Conservation (phyloP, 92 coral and sea anemone genomes). For the Porites rus region DNA sequence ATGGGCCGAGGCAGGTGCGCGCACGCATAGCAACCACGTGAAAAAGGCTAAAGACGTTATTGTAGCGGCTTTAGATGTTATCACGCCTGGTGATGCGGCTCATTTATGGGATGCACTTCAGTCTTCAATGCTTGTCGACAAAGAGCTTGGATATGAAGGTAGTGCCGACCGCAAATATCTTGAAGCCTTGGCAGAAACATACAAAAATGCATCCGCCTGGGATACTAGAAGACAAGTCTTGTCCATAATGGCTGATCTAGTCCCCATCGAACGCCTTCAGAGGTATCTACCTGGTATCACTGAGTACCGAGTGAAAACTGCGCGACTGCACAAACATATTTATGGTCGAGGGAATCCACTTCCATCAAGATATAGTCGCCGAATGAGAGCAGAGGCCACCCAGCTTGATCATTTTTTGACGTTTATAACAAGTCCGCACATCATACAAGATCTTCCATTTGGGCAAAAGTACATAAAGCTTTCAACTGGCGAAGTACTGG, state of each 20-base stretch:
- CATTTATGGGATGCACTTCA: conserved; percentile 20
- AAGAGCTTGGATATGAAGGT: conserved; percentile 31
- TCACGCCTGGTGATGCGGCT: no score
- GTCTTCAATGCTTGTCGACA: conserved; percentile 35
- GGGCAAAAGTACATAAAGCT: no score
- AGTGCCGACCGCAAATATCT: conserved; percentile 12
- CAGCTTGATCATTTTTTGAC: conserved; percentile 57
- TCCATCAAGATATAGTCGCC: conserved; percentile 21
- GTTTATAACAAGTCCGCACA: no score
- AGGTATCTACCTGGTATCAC: conserved; percentile 61
- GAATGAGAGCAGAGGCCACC: conserved; percentile 52
- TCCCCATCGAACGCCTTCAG: conserved; percentile 12
- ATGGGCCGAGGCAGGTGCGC: no score
- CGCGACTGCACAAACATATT: conserved; percentile 35
- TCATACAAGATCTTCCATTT: conserved; percentile 19
- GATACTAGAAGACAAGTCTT: no score
- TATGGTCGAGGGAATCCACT: conserved; percentile 58
- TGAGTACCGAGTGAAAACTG: conserved; percentile 53
- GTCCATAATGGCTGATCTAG: no score
- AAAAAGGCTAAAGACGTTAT: no score
- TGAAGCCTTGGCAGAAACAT: no score
- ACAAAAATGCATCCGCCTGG: no score
- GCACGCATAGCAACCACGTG: no score
- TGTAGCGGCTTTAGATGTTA: no score
- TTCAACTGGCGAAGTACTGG: neutral